Evolutionary conservation across 23 tunicate species (phyloP).

Genomic region (Ascidia mentula): DNA sequence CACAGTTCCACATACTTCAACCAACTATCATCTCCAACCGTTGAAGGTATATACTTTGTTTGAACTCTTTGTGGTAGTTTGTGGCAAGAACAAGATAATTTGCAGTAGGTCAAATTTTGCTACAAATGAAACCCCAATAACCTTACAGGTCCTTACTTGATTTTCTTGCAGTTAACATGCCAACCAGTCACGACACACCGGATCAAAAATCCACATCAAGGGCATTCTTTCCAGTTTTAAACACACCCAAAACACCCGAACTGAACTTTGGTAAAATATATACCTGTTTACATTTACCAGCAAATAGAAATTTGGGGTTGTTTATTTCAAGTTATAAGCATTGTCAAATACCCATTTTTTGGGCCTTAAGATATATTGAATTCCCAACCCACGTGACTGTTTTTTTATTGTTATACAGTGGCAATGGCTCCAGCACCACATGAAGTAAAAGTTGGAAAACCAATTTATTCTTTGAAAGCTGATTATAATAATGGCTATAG

Average conservation of each 20-base stretch:
- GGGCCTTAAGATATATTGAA: too few species aligned
- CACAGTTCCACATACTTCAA: background rate
- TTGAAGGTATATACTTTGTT: background rate
- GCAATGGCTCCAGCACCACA: too few species aligned
- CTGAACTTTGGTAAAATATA: background rate
- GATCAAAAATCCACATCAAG: background rate
- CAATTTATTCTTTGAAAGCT: background rate
- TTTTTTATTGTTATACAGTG: too few species aligned
- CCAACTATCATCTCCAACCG: background rate
- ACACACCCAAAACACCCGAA: background rate
- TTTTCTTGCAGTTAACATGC: background rate
- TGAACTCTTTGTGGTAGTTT: too few species aligned
- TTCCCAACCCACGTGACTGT: too few species aligned
- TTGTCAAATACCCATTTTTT: too few species aligned
- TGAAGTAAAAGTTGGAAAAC: background rate
- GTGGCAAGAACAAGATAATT: background rate
- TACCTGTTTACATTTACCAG: too few species aligned
- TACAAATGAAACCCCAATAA: background rate
- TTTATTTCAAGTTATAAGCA: too few species aligned
- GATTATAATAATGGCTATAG: background rate
- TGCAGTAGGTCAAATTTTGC: background rate
- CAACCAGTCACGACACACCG: too few species aligned
- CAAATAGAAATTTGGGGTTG: too few species aligned
- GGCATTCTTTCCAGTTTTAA: background rate
- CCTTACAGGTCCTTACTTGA: background rate